phyloP scores from a whole-genome alignment of 2,113 vertebrate genomes.

The Orthonyx spaldingii region DNA sequence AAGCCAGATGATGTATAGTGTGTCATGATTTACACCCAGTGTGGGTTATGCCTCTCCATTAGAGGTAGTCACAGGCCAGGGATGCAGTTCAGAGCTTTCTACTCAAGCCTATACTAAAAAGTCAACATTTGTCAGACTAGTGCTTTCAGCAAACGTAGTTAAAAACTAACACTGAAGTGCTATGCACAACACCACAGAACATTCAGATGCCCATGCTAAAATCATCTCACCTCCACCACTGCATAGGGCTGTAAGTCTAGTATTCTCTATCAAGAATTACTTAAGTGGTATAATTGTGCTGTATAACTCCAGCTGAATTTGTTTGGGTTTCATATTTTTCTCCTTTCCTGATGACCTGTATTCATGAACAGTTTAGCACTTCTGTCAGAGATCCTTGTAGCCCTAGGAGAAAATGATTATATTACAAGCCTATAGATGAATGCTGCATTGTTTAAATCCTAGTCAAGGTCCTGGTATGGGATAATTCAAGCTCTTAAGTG shows the following conservation, averaged over 20 bases:
- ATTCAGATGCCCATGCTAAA: neutral
- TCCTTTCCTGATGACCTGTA: neutral
- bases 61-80: neutral
- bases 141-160: neutral
- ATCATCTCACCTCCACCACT: neutral
- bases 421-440: neutral
- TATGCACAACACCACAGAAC: neutral
- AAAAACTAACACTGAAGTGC: neutral
- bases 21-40: neutral
- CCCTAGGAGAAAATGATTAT: neutral
- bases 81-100: neutral
- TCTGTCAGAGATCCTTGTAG: neutral
- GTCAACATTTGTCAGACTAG: neutral
- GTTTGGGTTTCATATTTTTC: neutral
- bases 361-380: neutral
- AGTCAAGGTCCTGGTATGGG: neutral
- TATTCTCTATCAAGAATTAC: neutral
- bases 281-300: neutral
- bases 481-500: neutral
- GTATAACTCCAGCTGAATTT: neutral
- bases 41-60: neutral
- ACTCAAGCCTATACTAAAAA: neutral
- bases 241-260: neutral
- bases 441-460: neutral
- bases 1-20: neutral